Evolutionary conservation across 2,888 invertebrate genomes (phyloP).

Genomic region (Apamea crenata): DNA sequence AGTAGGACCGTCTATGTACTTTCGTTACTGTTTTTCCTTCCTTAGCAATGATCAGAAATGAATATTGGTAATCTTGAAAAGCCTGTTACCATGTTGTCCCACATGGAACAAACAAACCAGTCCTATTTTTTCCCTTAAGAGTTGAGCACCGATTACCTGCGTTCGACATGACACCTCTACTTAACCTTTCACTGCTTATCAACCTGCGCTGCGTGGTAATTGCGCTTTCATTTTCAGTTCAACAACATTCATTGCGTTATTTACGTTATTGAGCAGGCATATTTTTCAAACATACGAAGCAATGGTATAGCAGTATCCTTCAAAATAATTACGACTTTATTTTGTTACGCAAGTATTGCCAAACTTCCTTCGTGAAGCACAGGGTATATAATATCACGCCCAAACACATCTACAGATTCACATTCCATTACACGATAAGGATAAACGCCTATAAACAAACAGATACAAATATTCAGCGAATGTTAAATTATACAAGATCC

Average conservation of each 20-base stretch:
- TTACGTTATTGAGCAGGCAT: no score
- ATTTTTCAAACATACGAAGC: not conserved
- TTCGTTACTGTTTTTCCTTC: not conserved
- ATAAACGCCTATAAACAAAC: conserved; percentile 62
- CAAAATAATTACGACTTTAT: not conserved
- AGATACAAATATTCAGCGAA: conserved; percentile 62
- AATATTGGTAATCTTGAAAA: not conserved
- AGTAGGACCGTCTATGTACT: no score
- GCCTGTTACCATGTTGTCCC: no score
- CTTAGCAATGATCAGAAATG: not conserved
- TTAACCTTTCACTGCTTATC: conserved; percentile 5
- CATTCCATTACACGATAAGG: conserved; percentile 57
- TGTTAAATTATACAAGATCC: conserved; percentile 68
- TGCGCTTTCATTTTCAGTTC: not conserved
- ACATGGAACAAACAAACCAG: not conserved
- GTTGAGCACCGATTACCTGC: not conserved
- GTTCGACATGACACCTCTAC: conserved; percentile 3
- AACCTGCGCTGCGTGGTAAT: not conserved
- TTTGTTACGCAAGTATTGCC: conserved; percentile 1
- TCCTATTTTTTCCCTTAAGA: not conserved
- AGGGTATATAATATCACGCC: not conserved
- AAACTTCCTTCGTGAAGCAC: conserved; percentile 5
- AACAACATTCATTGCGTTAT: no score
- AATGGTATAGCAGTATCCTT: not conserved
- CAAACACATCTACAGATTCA: conserved; percentile 31